Base-by-base conservation (phyloP, 2,113 vertebrate genomes). In the Tachuris rubrigastra region DNA sequence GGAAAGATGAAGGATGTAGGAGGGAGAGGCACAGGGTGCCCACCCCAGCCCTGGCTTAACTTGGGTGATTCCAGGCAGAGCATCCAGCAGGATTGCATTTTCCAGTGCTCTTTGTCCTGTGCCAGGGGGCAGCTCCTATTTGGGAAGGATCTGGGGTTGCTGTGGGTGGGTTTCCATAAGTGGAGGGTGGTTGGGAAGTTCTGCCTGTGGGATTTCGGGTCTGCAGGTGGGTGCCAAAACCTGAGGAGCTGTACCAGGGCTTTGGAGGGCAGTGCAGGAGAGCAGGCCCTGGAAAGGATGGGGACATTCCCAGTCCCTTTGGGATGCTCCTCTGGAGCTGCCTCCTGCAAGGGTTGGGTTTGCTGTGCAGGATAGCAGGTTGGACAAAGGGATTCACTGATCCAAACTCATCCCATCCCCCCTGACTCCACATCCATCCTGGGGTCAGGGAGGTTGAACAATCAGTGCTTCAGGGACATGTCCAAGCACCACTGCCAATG, bases 261-360 rank as follows among this genome's bases (percentile, higher is more conserved):
- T 56, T 8, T 1, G 3, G 69, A 74, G 41, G 33, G 71, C 46
- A 52, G 44, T 30, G 69, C 22, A 28, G 53, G 27, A 72, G 27
- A 72, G 8, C 1, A 2, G 14, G 14, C 18, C 33, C 35, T 85
- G 37, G 55, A 53, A 78, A 15, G 37, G 42, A 56, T 0, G 0
- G 22, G 52, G 21, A 18, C 50, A 13, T 58, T 78, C 21, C 9
- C 11, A 1, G 7, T 74, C 50, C 39, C 9, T 8, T 69, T 74
- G 55, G 65, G 44, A 31, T 88, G 42, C 56, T 77, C 21, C 74
- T 69, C 63, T 23, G 35, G 77, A 60, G 59, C 65, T 4, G 2
- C 24, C 12, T 58, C 37, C 22, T 78, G 42, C 1, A 2, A 68
- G 56, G 56, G 21, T 4, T 72, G 15, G 8, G 5, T 78, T 75